Conservation (phyloP, 2,113 vertebrate genomes). For the Zeus faber region DNA sequence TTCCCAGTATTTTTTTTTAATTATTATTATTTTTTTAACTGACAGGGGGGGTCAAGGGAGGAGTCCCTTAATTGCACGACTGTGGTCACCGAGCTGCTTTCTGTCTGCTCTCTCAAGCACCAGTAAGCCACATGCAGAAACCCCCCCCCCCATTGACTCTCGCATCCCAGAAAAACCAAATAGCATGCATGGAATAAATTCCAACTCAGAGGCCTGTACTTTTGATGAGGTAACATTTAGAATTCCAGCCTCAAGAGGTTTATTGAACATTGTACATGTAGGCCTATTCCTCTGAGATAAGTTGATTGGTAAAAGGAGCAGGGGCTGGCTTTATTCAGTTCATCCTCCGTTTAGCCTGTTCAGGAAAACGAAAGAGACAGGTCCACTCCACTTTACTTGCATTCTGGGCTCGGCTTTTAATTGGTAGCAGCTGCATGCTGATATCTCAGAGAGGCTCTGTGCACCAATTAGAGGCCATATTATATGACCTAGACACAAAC, state of each 20-base stretch:
- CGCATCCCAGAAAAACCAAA: slow-evolving; percentile 1
- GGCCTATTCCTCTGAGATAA: too few species aligned
- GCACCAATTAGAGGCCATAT: not conserved
- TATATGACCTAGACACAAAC: slow-evolving; percentile 2
- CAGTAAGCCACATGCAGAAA: slow-evolving; percentile 17
- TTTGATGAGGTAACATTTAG: too few species aligned
- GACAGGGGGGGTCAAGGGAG: slow-evolving; percentile 33
- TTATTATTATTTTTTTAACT: too few species aligned
- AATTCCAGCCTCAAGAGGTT: too few species aligned
- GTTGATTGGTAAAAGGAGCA: not conserved
- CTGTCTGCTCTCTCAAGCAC: slow-evolving; percentile 15
- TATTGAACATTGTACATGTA: too few species aligned
- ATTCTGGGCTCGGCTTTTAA: too few species aligned
- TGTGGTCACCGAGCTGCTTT: slow-evolving; percentile 45
- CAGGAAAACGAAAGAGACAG: too few species aligned
- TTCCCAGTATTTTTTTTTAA: slow-evolving; percentile 34
- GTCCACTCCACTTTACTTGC: too few species aligned
- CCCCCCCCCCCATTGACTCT: not conserved
- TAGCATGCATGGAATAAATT: not conserved
- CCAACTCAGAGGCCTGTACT: not conserved
- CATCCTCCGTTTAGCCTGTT: too few species aligned
- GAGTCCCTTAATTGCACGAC: slow-evolving; percentile 38
- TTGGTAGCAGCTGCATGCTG: too few species aligned
- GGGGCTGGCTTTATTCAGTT: too few species aligned
- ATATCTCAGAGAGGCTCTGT: too few species aligned